Base-by-base conservation (phyloP, 2,113 vertebrate species). In the Chamaea fasciata region DNA sequence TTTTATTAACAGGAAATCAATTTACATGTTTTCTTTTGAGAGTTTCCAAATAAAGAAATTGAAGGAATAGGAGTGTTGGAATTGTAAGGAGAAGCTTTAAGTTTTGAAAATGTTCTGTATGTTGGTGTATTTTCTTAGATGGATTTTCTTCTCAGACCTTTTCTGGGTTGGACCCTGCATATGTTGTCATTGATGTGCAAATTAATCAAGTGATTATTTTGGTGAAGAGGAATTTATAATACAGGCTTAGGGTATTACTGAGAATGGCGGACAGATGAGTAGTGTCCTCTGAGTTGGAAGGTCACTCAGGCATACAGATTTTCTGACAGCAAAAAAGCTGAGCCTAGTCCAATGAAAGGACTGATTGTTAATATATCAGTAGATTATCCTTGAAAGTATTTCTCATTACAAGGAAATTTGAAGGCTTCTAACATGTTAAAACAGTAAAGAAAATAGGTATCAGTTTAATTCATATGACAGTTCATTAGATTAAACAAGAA, bases 191-290 rank as follows among this genome's bases (percentile, higher is more conserved):
- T 93, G 79, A 93, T 83, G 85, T 88, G 77, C 74, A 94, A 88
- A 96, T 96, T 88, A 95, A 96, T 96, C 42, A 74, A 94, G 94
- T 90, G 75, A 70, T 97, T 96, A 90, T 90, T 95, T 88, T 80
- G 27, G 17, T 86, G 71, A 85, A 90, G 76, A 50, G 76, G 67
- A 96, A 71, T 95, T 94, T 86, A 68, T 96, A 95, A 86, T 96
- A 90, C 79, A 90, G 92, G 93, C 90, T 96, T 93, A 96, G 60
- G 28, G 93, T 93, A 96, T 97, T 97, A 95, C 60, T 18, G 92
- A 81, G 78, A 90, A 77, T 67, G 85, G 35, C 64, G 75, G 82
- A 41, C 82, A 86, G 90, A 96, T 96, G 88, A 95, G 56, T 69
- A 75, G 55, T 90, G 73, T 96, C 94, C 94, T 96, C 87, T 91